phyloP scores from a whole-genome alignment of 2,113 vertebrate genomes.

The Illadopsis cleaveri region DNA sequence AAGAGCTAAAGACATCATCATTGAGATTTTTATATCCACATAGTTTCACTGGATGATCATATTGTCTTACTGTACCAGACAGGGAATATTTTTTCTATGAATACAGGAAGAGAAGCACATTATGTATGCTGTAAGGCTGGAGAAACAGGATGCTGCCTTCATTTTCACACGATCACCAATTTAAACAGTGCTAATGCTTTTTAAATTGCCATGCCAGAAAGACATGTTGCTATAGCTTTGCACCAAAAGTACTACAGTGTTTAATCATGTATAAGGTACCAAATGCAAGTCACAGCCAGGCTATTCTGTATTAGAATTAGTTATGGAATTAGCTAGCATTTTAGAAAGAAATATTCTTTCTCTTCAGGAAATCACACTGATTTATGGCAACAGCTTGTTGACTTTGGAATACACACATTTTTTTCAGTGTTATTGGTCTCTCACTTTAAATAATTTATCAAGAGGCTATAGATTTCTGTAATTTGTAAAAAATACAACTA shows the following conservation, averaged over 20 bases:
- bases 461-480: not conserved
- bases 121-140: not conserved
- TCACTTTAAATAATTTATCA: not conserved
- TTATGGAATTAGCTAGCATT: not conserved
- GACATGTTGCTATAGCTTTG: not conserved
- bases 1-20: not conserved
- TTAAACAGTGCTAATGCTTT: not conserved
- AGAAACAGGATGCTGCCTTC: constrained; percentile 47
- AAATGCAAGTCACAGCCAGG: not conserved
- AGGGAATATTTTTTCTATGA: not conserved
- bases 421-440: not conserved
- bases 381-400: not conserved
- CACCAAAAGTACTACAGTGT: not conserved
- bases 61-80: not conserved
- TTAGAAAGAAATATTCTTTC: not conserved
- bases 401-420: not conserved
- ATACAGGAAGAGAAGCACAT: constrained; percentile 27
- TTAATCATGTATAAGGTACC: not conserved
- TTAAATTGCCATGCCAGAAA: not conserved
- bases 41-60: not conserved
- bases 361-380: not conserved
- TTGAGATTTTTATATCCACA: not conserved
- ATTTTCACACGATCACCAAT: constrained; percentile 35
- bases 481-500: not conserved
- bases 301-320: not conserved